Evolutionary conservation across 2,888 invertebrate species (phyloP).

Genomic region (Priocnemis perturbator): DNA sequence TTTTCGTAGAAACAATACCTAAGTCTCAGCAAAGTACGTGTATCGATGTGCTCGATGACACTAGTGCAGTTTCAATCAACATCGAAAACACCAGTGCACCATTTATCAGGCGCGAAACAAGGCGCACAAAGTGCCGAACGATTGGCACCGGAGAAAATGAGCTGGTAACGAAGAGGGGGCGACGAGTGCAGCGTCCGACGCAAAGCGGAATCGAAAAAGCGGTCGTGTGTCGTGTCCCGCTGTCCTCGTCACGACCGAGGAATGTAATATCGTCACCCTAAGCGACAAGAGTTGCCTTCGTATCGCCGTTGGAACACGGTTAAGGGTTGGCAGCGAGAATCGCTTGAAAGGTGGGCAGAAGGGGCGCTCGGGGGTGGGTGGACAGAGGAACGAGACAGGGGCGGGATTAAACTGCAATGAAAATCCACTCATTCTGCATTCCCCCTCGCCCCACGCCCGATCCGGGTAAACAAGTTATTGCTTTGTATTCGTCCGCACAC

Average conservation of each 20-base stretch:
- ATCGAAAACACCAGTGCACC: too few relatives aligned
- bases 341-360: conserved; percentile 8
- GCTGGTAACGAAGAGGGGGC: not conserved
- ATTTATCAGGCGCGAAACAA: too few relatives aligned
- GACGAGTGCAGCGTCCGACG: not conserved
- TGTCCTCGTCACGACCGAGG: conserved; percentile 74
- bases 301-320: conserved; percentile 65
- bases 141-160: too few relatives aligned
- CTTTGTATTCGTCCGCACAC: conserved; percentile 34
- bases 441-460: conserved; percentile 39
- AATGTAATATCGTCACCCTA: conserved; percentile 76
- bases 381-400: conserved; percentile 35
- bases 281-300: conserved; percentile 73
- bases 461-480: conserved; percentile 58
- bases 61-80: too few relatives aligned
- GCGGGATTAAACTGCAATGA: conserved; percentile 74
- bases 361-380: conserved; percentile 20
- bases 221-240: conserved; percentile 51
- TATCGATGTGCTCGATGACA: too few relatives aligned
- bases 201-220: conserved; percentile 1
- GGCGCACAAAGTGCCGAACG: too few relatives aligned
- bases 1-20: too few relatives aligned
- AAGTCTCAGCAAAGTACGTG: too few relatives aligned
- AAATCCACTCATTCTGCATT: conserved; percentile 66
- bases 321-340: conserved; percentile 11